Base-by-base conservation (phyloP, 2,797 vertebrate genomes). In the Dipus sagitta region DNA sequence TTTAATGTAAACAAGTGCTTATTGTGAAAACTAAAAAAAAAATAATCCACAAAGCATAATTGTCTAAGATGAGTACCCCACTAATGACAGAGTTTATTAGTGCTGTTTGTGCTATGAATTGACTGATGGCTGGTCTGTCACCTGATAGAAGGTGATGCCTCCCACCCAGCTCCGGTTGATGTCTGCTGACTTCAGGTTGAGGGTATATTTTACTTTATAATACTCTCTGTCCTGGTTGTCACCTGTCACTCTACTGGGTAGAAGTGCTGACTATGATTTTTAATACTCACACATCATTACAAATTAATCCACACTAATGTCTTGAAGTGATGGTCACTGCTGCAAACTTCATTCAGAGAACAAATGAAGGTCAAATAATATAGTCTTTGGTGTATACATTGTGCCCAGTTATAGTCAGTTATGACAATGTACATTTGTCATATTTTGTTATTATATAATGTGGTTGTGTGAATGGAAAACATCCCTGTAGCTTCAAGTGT, bases 21-120 rank as follows among this genome's bases (percentile, higher is more conserved):
- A 72, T 42, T 71, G 42, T 71, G 34, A 80, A 93, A 52, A 80
- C 83, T 32, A 76, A 83, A 30, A 86, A 18, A 94, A 47, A 58
- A 90, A 87, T 78, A 86, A 88, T 26, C 68, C 23, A 85, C 21
- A 8, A 64, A 3, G 1, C 77, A 26, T 32, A 54, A 3, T 75
- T 14, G 12, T 58, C 54, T 58, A 58, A 32, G 47, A 62, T 7
- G 26, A 62, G 34, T 20, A 15, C 5, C 47, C 62, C 23, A 24
- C 21, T 60, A 71, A 38, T 83, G 54, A 14, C 54, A 17, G 54
- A 42, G 11, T 78, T 34, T 58, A 32, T 28, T 20, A 38, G 5
- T 62, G 20, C 32, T 75, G 21, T 78, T 74, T 84, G 38, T 72
- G 26, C 85, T 52, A 81, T 21, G 71, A 74, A 83, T 12, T 54